Conservation (phyloP, 1,140 invertebrate genomes). For the Solenopsis fugax region DNA sequence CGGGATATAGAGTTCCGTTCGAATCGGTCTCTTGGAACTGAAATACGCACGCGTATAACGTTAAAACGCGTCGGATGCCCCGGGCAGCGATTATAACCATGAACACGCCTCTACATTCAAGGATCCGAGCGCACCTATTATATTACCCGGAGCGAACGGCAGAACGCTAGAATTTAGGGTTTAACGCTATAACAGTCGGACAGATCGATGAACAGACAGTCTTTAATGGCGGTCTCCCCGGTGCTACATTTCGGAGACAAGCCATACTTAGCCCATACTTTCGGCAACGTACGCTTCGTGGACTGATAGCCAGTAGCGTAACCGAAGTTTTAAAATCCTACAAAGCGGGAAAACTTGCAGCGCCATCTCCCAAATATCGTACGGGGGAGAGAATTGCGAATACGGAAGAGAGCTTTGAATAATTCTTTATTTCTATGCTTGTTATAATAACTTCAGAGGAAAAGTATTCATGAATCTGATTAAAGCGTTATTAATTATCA, state of each 20-base stretch:
- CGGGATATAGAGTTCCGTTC: slow-evolving; percentile 48
- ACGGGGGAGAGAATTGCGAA: background rate
- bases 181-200: slow-evolving; percentile 78
- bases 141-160: slow-evolving; percentile 71
- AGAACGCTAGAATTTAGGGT: slow-evolving; percentile 77
- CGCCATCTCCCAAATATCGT: background rate
- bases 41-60: slow-evolving; percentile 36
- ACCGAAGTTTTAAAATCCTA: background rate
- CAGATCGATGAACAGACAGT: slow-evolving; percentile 76
- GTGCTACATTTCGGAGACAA: slow-evolving; percentile 69
- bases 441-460: too few species aligned
- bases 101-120: slow-evolving; percentile 72
- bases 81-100: slow-evolving; percentile 74
- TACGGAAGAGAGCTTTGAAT: background rate
- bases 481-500: too few species aligned
- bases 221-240: slow-evolving; percentile 73
- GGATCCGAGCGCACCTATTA: slow-evolving; percentile 70
- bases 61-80: slow-evolving; percentile 64
- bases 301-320: slow-evolving; percentile 31
- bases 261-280: slow-evolving; percentile 63
- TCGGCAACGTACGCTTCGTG: background rate
- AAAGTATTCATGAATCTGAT: background rate
- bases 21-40: slow-evolving; percentile 41
- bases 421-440: background rate
- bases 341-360: background rate